Evolutionary conservation across 2,888 invertebrate genomes (phyloP).

Genomic region (Oxystoma pomonae): DNA sequence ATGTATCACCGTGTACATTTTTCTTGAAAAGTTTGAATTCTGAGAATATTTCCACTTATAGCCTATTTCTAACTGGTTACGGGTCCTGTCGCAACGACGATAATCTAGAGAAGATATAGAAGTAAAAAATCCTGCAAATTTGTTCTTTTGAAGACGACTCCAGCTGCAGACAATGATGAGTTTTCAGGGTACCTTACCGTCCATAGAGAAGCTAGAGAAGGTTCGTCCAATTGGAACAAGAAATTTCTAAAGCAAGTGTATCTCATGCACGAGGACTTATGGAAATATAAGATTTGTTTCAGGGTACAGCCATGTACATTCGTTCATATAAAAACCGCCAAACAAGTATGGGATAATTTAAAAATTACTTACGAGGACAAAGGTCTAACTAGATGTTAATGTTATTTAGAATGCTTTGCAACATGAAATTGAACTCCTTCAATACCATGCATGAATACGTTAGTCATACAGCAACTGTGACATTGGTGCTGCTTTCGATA

Average conservation of each 20-base stretch:
- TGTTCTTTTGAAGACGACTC: background rate
- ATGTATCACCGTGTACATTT: background rate
- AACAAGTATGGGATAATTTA: conserved; percentile 2
- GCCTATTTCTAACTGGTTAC: background rate
- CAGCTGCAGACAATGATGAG: background rate
- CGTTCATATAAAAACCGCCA: conserved; percentile 1
- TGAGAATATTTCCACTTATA: background rate
- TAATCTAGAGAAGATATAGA: background rate
- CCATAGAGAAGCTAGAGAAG: conserved; percentile 4
- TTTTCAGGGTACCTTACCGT: conserved; percentile 4
- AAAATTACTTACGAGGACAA: conserved; percentile 2
- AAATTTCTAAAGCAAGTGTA: conserved; percentile 1
- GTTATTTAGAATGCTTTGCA: conserved; percentile 1
- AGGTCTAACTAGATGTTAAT: conserved; percentile 1
- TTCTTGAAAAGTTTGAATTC: too few relatives aligned
- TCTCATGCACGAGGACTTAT: conserved; percentile 2
- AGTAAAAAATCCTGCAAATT: background rate
- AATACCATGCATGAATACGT: background rate
- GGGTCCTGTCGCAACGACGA: background rate
- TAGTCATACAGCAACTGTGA: too few relatives aligned
- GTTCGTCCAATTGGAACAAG: background rate
- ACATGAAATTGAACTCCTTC: conserved; percentile 2
- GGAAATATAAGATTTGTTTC: conserved; percentile 2
- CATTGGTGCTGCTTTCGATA: conserved; percentile 1
- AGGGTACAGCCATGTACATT: background rate